phyloP scores from a whole-genome alignment of 2,113 vertebrate genomes.

The Passerina amoena region DNA sequence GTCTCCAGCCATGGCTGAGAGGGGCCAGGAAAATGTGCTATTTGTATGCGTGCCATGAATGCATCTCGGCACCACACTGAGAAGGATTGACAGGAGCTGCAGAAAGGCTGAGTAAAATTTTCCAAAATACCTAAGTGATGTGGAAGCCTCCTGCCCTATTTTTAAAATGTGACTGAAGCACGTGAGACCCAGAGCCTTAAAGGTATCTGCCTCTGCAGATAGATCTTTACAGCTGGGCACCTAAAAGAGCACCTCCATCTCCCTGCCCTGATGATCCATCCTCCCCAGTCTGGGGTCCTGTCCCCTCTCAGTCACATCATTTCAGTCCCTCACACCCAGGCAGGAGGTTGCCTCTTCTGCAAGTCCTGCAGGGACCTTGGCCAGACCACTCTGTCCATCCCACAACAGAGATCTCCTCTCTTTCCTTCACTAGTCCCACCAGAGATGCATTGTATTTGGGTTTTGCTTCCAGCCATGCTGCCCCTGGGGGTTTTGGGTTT shows the following conservation, averaged over 20 bases:
- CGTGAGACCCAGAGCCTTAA: slow-evolving; percentile 19
- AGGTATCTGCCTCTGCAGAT: slow-evolving; percentile 12
- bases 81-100: slow-evolving; percentile 58
- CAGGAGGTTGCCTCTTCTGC: neutral
- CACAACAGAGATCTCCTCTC: neutral
- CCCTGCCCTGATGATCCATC: neutral
- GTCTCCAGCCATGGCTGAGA: neutral
- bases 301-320: fast-evolving
- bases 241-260: neutral
- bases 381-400: fast-evolving
- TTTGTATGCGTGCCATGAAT: neutral
- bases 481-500: fast-evolving
- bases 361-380: neutral
- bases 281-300: neutral
- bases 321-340: neutral
- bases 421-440: neutral
- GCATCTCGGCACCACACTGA: neutral
- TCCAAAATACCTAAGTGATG: slow-evolving; percentile 62
- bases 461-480: neutral
- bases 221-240: neutral
- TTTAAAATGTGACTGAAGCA: slow-evolving; percentile 55
- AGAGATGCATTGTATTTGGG: neutral
- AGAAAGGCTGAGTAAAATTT: slow-evolving; percentile 64
- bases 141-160: slow-evolving; percentile 54
- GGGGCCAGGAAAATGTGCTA: neutral